Evolutionary conservation across 2,113 vertebrate genomes (phyloP), one percentile per base, ranked within the genome.

Genomic region (Rhinopomastus cyanomelas): DNA sequence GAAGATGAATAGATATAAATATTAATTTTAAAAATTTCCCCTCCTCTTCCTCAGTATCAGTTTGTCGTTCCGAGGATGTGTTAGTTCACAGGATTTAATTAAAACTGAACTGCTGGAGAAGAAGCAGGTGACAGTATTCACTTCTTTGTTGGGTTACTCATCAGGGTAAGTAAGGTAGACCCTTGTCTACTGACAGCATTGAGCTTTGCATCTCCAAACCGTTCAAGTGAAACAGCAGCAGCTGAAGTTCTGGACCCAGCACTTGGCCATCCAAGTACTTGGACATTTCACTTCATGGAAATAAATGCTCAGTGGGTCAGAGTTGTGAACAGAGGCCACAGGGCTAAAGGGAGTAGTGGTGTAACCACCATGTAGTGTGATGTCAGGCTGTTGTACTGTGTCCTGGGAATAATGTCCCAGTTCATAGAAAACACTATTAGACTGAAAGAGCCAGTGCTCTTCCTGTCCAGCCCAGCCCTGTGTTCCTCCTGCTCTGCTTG

Each of bases 21-120:
- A 51, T 0, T 74, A 12, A 34, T 73, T 66, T 22, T 6, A 19
- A 67, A 94, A 53, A 19, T 4, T 7, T 39, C 4, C 30, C 1
- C 5, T 11, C 25, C 6, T 46, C 1, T 13, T 87, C 46, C 34
- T 66, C 1, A 2, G 2, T 32, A 27, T 60, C 34, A 69, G 1
- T 48, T 92, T 37, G 32, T 11, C 0, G 0, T 89, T 85, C 55
- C 52, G n/a, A 57, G 25, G 81, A 69, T 69, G 29, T 69, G 67
- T 37, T 69, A 52, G 74, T 79, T 89, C 72, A 26, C 52, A 48
- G 74, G 44, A 30, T 30, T 51, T 42, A 30, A 22, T 65, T 65
- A 44, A 80, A 88, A 29, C 13, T n/a, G 61, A 66, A 88, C 25
- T 55, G 13, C 51, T 72, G 49, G 30, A 84, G 30, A 9, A 76